Base-by-base conservation (phyloP, 2,113 vertebrate genomes). In the Alethe castanea region DNA sequence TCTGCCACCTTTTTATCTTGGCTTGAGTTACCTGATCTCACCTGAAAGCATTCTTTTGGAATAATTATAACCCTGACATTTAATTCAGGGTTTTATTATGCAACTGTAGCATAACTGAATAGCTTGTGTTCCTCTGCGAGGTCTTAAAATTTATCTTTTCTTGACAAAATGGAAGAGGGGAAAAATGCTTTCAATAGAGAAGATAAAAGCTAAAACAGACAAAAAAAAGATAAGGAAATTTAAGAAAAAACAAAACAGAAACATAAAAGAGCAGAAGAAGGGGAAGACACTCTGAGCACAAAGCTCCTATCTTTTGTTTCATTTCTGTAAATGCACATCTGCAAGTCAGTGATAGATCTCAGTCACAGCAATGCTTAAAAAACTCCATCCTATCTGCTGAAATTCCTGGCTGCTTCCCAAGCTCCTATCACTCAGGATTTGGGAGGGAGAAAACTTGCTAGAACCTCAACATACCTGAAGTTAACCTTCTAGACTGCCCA, bases 21-120 rank as follows among this genome's bases (percentile, higher is more conserved):
- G 42, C 56, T 36, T 56, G 42, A 83, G 52, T 72, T 73, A 83
- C 11, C 47, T 54, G 70, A 42, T 60, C 60, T 83, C 69, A 93
- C 60, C 79, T 81, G 85, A 35, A 67, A 78, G 35, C 29, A 11
- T 45, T n/a, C 44, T 74, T 80, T 35, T 71, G 74, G 67, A 88
- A 60, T 90, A 95, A 92, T 86, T 86, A 83, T 48, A 80, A 71
- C 64, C 38, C 79, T 92, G 85, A 90, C 79, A 81, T 95, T 88
- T 83, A 90, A 95, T 92, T 72, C 67, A 36, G 31, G 22, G 12
- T 26, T 85, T 92, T 93, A 67, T 91, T 77, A 88, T 82, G 64
- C 52, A 69, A 73, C 35, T 0, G 2, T 60, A 92, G 76, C 50
- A 48, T 52, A 86, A 93, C n/a, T 62, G 50, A 96, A 90, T 93